phyloP scores from a whole-genome alignment of 2,797 vertebrate genomes.

The Malacoctenus gilli region DNA sequence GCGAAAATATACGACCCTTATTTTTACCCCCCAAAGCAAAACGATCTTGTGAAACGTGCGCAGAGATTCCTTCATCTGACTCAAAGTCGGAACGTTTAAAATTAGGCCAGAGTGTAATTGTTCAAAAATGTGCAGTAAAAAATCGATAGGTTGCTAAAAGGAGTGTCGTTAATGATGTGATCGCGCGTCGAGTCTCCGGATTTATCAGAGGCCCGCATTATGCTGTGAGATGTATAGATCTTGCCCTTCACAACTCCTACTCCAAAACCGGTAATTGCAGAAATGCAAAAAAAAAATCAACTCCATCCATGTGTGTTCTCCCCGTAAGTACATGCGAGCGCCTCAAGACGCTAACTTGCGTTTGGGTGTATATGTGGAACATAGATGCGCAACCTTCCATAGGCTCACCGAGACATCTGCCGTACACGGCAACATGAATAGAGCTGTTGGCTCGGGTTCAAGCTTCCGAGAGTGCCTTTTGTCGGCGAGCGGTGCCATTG shows the following conservation, averaged over 20 bases:
- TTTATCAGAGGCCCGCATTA: background rate
- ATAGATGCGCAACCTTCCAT: conserved; percentile 63
- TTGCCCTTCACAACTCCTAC: background rate
- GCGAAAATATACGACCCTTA: too few relatives aligned
- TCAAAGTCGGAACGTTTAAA: too few relatives aligned
- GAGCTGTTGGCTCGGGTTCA: conserved; percentile 76
- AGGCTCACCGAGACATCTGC: conserved; percentile 76
- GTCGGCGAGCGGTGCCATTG: conserved; percentile 64
- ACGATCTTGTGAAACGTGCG: too few relatives aligned
- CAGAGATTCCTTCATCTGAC: too few relatives aligned
- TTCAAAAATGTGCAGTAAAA: background rate
- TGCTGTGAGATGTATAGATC: conserved; percentile 6
- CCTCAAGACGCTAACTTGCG: conserved; percentile 26
- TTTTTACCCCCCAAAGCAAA: too few relatives aligned
- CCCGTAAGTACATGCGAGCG: conserved; percentile 29
- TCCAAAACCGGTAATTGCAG: background rate
- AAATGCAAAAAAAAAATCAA: background rate
- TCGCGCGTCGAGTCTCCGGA: background rate
- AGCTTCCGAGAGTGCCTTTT: conserved; percentile 71
- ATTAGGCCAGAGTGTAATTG: too few relatives aligned
- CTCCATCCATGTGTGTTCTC: conserved; percentile 34
- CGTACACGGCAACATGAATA: conserved; percentile 68
- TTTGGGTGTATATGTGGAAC: conserved; percentile 39
- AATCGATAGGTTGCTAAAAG: conserved; percentile 1
- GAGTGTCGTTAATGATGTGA: conserved; percentile 17